Percentiles rank a stretch among this genome's conserved stretches.
Evolutionary conservation across 2,113 vertebrate species (phyloP).

Genomic region (Agapornis roseicollis): DNA sequence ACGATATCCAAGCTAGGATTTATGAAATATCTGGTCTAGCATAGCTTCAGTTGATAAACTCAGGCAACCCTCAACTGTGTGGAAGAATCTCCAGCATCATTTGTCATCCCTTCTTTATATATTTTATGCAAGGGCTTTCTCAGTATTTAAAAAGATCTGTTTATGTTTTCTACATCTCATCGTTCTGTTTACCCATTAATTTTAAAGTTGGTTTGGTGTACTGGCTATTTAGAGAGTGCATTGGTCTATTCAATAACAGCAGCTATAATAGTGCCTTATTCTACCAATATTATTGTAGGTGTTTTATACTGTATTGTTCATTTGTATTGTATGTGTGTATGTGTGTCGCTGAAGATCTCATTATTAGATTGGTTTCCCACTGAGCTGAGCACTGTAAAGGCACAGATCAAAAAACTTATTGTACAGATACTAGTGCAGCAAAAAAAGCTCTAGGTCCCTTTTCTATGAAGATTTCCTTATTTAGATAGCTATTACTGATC

Average conservation of each 20-base stretch:
- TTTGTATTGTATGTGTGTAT: neutral
- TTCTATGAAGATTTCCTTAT: neutral
- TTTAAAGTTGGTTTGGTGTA: neutral
- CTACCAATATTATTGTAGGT: neutral
- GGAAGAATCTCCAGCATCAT: neutral
- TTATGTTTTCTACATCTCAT: neutral
- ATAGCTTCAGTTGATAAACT: neutral
- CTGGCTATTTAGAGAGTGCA: neutral
- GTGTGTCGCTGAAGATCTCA: neutral
- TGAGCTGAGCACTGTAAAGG: neutral
- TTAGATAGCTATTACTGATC: neutral
- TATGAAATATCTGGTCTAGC: neutral
- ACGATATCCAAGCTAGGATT: neutral
- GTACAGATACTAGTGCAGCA: neutral
- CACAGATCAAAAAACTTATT: neutral
- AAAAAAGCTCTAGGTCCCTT: neutral
- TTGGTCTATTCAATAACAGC: neutral
- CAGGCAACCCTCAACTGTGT: neutral
- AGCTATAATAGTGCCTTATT: neutral
- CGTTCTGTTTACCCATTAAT: neutral
- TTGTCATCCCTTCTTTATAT: neutral
- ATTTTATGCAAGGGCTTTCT: neutral
- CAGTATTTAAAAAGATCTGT: neutral
- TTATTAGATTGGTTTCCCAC: neutral
- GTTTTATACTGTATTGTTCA: neutral